Percentiles rank a stretch among this genome's conserved stretches.
Evolutionary conservation across 2,113 vertebrate genomes (phyloP).

Genomic region (human): DNA sequence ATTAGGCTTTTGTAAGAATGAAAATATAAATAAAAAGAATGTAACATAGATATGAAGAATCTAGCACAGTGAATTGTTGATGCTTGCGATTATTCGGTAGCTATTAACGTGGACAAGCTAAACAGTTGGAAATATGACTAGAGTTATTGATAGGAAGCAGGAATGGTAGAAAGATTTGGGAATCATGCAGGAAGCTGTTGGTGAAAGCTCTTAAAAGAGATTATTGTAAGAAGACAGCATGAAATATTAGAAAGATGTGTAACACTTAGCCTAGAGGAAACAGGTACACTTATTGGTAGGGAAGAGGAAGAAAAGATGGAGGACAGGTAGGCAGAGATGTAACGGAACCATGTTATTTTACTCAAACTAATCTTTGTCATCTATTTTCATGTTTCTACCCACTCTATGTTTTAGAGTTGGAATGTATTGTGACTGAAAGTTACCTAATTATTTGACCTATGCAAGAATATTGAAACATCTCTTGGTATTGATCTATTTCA

Average conservation of each 20-base stretch:
- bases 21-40: constrained; percentile 43
- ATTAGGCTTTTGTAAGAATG: not conserved
- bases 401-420: not conserved
- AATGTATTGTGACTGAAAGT: not conserved
- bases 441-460: constrained; percentile 1
- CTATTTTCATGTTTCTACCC: not conserved
- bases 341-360: constrained; percentile 1
- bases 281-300: not conserved
- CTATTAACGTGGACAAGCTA: constrained; percentile 1
- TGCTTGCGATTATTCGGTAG: not conserved
- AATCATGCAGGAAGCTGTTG: not conserved
- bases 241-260: not conserved
- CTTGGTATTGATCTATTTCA: not conserved
- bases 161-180: not conserved
- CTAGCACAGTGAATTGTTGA: not conserved
- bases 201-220: not conserved
- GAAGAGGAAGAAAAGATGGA: not conserved
- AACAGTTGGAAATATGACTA: not conserved
- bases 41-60: not conserved
- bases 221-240: not conserved
- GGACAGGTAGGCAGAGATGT: not conserved
- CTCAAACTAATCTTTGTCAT: not conserved
- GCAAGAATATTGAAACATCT: constrained; percentile 1
- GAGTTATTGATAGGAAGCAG: constrained; percentile 33
- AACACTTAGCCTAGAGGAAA: not conserved